Evolutionary conservation across 2,797 vertebrate species (phyloP).

Genomic region (Denticeps clupeoides): DNA sequence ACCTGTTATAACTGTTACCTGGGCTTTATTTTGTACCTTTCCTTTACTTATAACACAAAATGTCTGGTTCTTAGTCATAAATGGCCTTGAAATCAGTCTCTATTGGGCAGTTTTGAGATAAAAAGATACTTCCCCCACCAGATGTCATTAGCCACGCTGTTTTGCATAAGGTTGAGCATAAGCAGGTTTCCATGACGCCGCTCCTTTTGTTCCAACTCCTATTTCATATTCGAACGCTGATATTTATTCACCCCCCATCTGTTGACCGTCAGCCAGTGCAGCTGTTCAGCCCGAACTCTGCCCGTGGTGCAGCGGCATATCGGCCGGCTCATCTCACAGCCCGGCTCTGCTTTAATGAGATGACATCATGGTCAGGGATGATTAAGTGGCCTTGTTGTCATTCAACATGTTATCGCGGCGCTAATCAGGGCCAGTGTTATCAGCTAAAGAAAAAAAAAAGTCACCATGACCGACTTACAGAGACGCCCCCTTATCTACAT

Average conservation of each 20-base stretch:
- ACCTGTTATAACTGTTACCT: too few species aligned
- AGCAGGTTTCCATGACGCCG: constrained; percentile 4
- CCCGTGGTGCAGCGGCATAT: neutral
- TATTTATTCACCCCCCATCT: constrained; percentile 33
- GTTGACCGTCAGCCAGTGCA: constrained; percentile 18
- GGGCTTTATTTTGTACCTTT: too few species aligned
- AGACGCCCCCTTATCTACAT: too few species aligned
- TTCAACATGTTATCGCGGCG: constrained; percentile 33
- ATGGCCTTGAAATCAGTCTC: too few species aligned
- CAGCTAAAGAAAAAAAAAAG: too few species aligned
- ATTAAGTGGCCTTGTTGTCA: constrained; percentile 40
- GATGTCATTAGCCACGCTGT: constrained; percentile 2
- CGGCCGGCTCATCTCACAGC: neutral
- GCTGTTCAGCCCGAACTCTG: constrained; percentile 22
- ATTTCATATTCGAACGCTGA: constrained; percentile 22
- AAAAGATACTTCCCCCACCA: constrained; percentile 1
- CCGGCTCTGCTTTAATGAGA: constrained; percentile 24
- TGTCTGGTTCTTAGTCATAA: too few species aligned
- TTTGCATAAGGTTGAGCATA: constrained; percentile 14
- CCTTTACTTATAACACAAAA: too few species aligned
- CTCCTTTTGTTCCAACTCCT: constrained; percentile 13
- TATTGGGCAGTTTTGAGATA: too few species aligned
- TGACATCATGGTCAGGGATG: constrained; percentile 38
- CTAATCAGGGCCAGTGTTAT: constrained; percentile 24
- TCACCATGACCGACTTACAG: too few species aligned